These are phyloP conservation scores for Urocynchramus pylzowi DNA, from an alignment of 2,113 vertebrate species.

Conservation along the genomic window DNA sequence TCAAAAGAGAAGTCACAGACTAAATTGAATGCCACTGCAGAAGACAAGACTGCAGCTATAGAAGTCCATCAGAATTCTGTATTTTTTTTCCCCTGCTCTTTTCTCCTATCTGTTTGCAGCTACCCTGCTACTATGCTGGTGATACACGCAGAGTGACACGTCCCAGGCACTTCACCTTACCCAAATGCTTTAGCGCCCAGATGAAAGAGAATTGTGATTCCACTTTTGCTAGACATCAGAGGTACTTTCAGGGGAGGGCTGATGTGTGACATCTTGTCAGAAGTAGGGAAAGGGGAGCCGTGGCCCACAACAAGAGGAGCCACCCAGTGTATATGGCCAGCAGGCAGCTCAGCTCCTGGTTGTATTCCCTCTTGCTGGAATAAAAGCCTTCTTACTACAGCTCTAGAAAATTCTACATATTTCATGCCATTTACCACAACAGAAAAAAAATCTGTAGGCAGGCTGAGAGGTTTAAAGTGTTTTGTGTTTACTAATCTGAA, in stretches of 20 bases:
- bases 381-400: constrained; percentile 50
- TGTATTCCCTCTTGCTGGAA: constrained; percentile 42
- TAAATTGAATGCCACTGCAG: not conserved
- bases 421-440: constrained; percentile 2
- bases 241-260: not conserved
- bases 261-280: constrained; percentile 17
- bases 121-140: not conserved
- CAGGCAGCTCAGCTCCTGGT: constrained; percentile 58
- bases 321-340: not conserved
- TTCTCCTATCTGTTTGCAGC: not conserved
- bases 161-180: not conserved
- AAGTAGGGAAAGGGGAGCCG: not conserved
- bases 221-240: constrained; percentile 22
- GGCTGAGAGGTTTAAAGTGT: not conserved
- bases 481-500: not conserved
- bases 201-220: constrained; percentile 12
- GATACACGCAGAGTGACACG: not conserved
- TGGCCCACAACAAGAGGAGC: not conserved
- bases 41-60: not conserved
- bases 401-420: constrained; percentile 56
- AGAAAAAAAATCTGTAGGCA: constrained; percentile 3
- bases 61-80: not conserved
- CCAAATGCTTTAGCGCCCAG: not conserved
- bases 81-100: not conserved
- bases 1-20: not conserved